These are phyloP conservation scores for Piscicola geometra DNA, from an alignment of 2,888 invertebrate genomes.

Conservation along the genomic window DNA sequence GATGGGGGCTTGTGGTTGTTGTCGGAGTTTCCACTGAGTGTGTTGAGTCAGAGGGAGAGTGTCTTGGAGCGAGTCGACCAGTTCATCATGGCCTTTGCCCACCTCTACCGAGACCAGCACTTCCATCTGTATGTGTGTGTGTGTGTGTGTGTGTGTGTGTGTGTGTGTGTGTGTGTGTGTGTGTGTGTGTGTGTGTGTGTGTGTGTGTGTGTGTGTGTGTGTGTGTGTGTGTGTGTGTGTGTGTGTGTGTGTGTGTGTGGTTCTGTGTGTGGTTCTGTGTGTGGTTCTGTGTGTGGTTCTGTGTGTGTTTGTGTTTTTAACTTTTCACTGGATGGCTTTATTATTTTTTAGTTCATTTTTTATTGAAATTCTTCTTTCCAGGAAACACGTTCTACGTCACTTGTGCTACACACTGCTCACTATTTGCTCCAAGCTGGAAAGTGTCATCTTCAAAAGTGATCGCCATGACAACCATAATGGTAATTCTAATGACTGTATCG, in stretches of 20 bases:
- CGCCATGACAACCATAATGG: background rate
- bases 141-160: no score
- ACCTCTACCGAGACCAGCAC: background rate
- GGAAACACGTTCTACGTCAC: background rate
- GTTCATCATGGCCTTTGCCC: background rate
- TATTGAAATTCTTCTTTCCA: background rate
- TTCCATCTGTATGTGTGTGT: background rate
- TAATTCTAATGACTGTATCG: background rate
- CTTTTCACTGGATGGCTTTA: no score
- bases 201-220: no score
- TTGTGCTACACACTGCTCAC: background rate
- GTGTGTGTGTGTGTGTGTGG: no score
- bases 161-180: no score
- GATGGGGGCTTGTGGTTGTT: conserved; percentile 8
- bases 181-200: no score
- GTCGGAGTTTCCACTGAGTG: background rate
- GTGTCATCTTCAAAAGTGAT: background rate
- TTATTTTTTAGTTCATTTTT: no score
- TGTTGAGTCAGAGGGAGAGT: background rate
- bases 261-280: no score
- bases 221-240: no score
- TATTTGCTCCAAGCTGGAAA: background rate
- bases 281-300: no score
- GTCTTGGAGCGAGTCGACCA: background rate
- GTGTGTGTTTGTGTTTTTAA: no score